Conservation (phyloP, 2,888 invertebrate species). For the Troides aeacus region DNA sequence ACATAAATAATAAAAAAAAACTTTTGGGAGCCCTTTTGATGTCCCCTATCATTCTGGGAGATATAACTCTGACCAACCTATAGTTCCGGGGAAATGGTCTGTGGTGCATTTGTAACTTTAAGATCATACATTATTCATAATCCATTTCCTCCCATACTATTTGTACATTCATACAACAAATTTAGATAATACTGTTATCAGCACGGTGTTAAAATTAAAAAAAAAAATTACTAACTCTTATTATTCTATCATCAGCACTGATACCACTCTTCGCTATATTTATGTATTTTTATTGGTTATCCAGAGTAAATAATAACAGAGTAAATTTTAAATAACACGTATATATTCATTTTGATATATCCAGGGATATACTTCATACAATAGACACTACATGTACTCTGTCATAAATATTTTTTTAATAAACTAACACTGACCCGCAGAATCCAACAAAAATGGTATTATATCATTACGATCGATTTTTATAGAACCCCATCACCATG, state of each 20-base stretch:
- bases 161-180: not conserved
- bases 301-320: too few relatives aligned
- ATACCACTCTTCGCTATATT: too few relatives aligned
- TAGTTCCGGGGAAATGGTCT: slow-evolving; percentile 75
- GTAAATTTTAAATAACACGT: too few relatives aligned
- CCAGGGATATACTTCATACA: too few relatives aligned
- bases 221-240: not conserved
- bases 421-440: slow-evolving; percentile 41
- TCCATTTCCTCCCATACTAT: slow-evolving; percentile 12
- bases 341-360: too few relatives aligned
- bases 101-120: slow-evolving; percentile 64
- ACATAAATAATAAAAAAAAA: slow-evolving; percentile 75
- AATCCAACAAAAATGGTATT: slow-evolving; percentile 43
- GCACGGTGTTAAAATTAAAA: too few relatives aligned
- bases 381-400: not conserved
- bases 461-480: slow-evolving; percentile 32
- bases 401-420: not conserved
- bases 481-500: slow-evolving; percentile 44
- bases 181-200: not conserved
- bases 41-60: slow-evolving; percentile 43
- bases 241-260: too few relatives aligned
- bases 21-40: slow-evolving; percentile 46
- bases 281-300: too few relatives aligned
- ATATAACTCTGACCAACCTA: slow-evolving; percentile 68
- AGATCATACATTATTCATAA: slow-evolving; percentile 65